Evolutionary conservation across 2,113 vertebrate species (phyloP), one percentile per base, ranked within the genome.

Genomic region (Capricornis sumatraensis): DNA sequence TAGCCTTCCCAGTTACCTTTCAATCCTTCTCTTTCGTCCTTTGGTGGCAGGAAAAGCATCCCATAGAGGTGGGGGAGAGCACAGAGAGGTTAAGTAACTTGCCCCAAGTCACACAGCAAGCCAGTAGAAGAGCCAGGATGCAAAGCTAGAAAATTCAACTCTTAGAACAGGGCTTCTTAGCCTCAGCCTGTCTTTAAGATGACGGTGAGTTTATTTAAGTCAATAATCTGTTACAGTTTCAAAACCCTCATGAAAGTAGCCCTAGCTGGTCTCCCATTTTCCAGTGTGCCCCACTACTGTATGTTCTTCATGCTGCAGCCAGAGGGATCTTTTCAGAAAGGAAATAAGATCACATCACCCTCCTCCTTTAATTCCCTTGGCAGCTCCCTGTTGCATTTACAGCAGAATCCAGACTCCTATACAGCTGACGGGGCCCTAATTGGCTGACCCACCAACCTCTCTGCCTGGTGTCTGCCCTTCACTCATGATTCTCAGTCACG

Each of bases 401-500:
- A 82, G 64, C 33, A 62, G 91, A 85, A 76, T 45, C 19, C 33
- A 36, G 82, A 36, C 93, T 91, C 76, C 50, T 47, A 0, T 5
- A 8, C 36, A 15, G 47, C 55, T 27, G 79, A 81, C 9, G 2
- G 28, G 28, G 43, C 45, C 62, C 78, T 53, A 10, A n/a, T 58
- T 84, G n/a, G 4, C 43, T 11, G 23, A 53, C 74, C 87, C 52
- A 45, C 60, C 33, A 50, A 40, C 3, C 10, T 2, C 15, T 36
- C 6, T 7, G 30, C 17, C 52, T 50, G 36, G 74, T 47, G 64
- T 43, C 28, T 47, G 23, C 43, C 21, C 11, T 50, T 86, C 0
- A 0, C 30, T 67, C 57, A 6, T 13, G 11, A 12, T 36, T 53
- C 36, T 40, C 1, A 15, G 53, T 8, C n/a, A 16, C 0, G 0